These are phyloP conservation scores for Pheucticus melanocephalus DNA, from an alignment of 2,113 vertebrate species.

Conservation along the genomic window DNA sequence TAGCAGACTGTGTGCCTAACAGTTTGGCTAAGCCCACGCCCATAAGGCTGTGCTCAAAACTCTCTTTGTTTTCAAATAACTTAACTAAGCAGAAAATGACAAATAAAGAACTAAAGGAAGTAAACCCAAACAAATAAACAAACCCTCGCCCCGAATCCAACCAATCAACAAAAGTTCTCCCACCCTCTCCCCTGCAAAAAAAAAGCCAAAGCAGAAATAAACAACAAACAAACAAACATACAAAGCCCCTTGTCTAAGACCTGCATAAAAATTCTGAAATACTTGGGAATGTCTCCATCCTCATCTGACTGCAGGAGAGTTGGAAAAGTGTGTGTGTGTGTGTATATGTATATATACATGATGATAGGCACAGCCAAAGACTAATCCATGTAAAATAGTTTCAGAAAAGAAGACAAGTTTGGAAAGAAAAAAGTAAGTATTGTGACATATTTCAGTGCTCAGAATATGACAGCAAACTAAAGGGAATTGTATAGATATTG, in stretches of 20 bases:
- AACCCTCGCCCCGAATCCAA: rapidly evolving
- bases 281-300: not conserved
- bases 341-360: not conserved
- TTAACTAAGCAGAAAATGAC: not conserved
- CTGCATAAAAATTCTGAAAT: not conserved
- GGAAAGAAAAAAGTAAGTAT: not conserved
- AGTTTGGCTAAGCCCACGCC: not conserved
- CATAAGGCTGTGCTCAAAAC: not conserved
- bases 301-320: not conserved
- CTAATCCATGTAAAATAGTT: not conserved
- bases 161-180: not conserved
- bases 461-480: not conserved
- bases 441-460: not conserved
- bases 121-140: not conserved
- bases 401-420: not conserved
- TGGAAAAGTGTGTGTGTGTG: not conserved
- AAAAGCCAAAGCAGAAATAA: not conserved
- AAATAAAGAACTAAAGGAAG: not conserved
- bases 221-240: not conserved
- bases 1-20: no score
- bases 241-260: not conserved
- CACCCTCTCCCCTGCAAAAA: rapidly evolving
- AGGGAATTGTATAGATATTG: not conserved
- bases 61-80: not conserved
- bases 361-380: not conserved